phyloP scores from a whole-genome alignment of 2,113 vertebrate genomes.

The Megaptera novaeangliae region DNA sequence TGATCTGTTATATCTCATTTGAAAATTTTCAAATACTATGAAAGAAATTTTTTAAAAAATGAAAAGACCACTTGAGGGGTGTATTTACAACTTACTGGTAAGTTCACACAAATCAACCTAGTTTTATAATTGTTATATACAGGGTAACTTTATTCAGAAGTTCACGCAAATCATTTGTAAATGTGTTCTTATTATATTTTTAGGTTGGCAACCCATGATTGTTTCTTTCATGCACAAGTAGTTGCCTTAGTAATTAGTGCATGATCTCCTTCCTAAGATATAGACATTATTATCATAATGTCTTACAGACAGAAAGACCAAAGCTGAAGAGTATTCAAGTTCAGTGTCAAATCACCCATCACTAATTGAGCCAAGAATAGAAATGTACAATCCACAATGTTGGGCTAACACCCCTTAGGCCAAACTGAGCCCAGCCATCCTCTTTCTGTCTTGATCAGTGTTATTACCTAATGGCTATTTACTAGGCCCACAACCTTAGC shows the following conservation, averaged over 20 bases:
- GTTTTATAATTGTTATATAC: background rate
- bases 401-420: background rate
- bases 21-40: background rate
- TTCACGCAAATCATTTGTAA: background rate
- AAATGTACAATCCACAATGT: background rate
- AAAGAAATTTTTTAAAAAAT: background rate
- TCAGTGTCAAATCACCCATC: background rate
- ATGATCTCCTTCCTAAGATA: background rate
- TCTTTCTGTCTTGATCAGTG: background rate
- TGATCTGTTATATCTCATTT: background rate
- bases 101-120: background rate
- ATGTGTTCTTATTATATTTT: background rate
- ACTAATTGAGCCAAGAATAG: background rate
- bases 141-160: background rate
- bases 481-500: background rate
- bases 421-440: background rate
- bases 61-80: background rate
- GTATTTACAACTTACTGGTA: background rate
- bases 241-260: background rate
- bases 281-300: background rate
- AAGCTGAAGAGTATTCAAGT: background rate
- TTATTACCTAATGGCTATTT: background rate
- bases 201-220: background rate
- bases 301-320: background rate
- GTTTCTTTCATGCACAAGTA: background rate